Evolutionary conservation across 2,797 vertebrate species (phyloP).

Genomic region (Pagetopsis macropterus): DNA sequence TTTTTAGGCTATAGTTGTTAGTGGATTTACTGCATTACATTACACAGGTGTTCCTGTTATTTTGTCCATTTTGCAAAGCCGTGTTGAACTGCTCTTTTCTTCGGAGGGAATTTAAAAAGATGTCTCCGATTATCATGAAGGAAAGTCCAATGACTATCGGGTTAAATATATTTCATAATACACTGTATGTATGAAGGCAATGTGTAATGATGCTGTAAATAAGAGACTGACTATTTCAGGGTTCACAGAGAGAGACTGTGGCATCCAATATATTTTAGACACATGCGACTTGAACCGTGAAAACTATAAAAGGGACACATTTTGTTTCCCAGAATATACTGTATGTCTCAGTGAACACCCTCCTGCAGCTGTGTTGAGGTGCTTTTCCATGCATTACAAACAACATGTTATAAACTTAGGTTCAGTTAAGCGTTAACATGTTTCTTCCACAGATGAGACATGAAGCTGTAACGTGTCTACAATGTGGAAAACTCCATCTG

Average conservation of each 20-base stretch:
- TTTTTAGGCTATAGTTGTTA: background rate
- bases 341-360: constrained; percentile 44
- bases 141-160: background rate
- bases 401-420: constrained; percentile 39
- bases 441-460: constrained; percentile 59
- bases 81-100: background rate
- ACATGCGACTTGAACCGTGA: constrained; percentile 30
- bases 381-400: constrained; percentile 46
- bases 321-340: constrained; percentile 19
- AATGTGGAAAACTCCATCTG: constrained; percentile 59
- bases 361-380: constrained; percentile 45
- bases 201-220: constrained; percentile 12
- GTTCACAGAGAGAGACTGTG: background rate
- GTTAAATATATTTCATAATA: background rate
- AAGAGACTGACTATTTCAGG: constrained; percentile 5
- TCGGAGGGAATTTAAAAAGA: background rate
- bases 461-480: constrained; percentile 48
- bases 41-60: background rate
- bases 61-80: background rate
- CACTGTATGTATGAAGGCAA: background rate
- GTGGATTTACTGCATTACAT: background rate
- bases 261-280: constrained; percentile 2
- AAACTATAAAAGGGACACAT: constrained; percentile 24
- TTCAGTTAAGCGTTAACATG: constrained; percentile 42
- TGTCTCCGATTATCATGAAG: background rate